Evolutionary conservation across 2,797 vertebrate genomes (phyloP).

Genomic region (Clarias pachynema): DNA sequence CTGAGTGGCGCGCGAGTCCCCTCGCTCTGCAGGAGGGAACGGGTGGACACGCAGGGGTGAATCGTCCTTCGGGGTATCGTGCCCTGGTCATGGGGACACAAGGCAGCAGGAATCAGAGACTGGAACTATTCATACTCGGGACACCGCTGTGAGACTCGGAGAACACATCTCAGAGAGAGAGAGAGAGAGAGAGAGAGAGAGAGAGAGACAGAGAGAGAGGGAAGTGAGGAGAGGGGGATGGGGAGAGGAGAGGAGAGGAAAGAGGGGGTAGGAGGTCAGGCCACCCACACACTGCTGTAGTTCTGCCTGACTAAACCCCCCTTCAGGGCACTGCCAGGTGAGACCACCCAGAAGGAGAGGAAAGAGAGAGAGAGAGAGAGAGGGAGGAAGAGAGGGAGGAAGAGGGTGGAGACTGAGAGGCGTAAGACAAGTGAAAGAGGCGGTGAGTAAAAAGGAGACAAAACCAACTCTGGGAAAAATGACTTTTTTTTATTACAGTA

Average conservation of each 20-base stretch:
- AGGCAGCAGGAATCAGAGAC: slow-evolving; percentile 25
- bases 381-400: slow-evolving; percentile 35
- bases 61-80: not conserved
- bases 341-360: slow-evolving; percentile 62
- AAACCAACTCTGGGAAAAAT: not conserved
- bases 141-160: slow-evolving; percentile 49
- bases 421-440: not conserved
- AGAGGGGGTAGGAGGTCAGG: slow-evolving; percentile 70
- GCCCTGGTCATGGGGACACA: slow-evolving; percentile 59
- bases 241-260: slow-evolving; percentile 52
- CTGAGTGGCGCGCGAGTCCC: slow-evolving; percentile 20
- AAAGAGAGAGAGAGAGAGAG: slow-evolving; percentile 47
- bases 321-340: slow-evolving; percentile 59
- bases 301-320: slow-evolving; percentile 54
- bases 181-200: too few species aligned
- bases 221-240: slow-evolving; percentile 10
- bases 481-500: not conserved
- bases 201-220: not conserved
- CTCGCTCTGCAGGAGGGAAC: slow-evolving; percentile 14
- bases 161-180: not conserved
- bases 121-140: not conserved
- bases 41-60: not conserved
- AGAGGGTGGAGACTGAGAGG: slow-evolving; percentile 41
- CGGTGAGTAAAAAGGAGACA: slow-evolving; percentile 7
- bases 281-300: slow-evolving; percentile 73